These are phyloP conservation scores for Pseudomyrmex sp. DNA, from an alignment of 1,140 invertebrate genomes.

Conservation along the genomic window DNA sequence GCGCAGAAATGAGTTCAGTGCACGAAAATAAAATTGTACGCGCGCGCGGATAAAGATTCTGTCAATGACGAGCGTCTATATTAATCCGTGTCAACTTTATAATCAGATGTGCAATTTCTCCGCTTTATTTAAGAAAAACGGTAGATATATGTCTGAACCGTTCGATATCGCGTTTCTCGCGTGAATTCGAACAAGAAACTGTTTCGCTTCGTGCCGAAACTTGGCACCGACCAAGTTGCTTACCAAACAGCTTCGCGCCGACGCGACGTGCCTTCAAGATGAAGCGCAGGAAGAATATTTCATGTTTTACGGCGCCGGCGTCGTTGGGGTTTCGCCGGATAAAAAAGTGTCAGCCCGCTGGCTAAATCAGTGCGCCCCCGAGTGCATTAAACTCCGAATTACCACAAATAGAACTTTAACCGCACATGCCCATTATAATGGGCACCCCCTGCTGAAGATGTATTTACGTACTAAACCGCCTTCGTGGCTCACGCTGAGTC, in stretches of 20 bases:
- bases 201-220: neutral
- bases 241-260: neutral
- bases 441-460: constrained; percentile 83
- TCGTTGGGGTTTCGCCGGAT: constrained; percentile 68
- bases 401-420: constrained; percentile 85
- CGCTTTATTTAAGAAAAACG: constrained; percentile 8
- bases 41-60: constrained; percentile 1
- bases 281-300: constrained; percentile 80
- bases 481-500: constrained; percentile 83
- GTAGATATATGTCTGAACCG: too few species aligned
- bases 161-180: neutral
- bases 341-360: constrained; percentile 73
- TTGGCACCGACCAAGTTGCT: neutral
- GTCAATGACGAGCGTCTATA: constrained; percentile 35
- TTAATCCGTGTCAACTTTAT: constrained; percentile 30
- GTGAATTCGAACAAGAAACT: neutral
- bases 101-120: constrained; percentile 11
- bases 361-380: constrained; percentile 77
- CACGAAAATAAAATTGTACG: constrained; percentile 35
- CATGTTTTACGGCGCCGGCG: constrained; percentile 76
- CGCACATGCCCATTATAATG: constrained; percentile 85
- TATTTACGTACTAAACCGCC: constrained; percentile 84
- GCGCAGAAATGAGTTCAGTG: constrained; percentile 50
- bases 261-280: constrained; percentile 31
- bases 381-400: constrained; percentile 85